phyloP scores from a whole-genome alignment of 1,140 invertebrate species.

The Platyscapa corneri region DNA sequence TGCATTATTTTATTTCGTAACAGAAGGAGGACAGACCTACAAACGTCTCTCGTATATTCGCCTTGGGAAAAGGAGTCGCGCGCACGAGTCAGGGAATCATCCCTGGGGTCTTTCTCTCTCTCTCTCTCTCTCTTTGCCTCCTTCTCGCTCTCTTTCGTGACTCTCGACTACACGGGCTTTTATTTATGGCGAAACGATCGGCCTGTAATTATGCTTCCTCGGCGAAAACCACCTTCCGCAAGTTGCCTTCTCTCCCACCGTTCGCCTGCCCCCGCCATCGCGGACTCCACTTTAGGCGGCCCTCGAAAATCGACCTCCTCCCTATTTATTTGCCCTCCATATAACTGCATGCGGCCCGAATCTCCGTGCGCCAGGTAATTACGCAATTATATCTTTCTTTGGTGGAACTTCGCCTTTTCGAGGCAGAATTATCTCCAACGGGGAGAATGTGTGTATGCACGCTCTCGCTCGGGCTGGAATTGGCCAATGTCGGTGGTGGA shows the following conservation, averaged over 20 bases:
- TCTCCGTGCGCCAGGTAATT: conserved; percentile 43
- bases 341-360: conserved; percentile 21
- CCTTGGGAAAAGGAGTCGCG: conserved; percentile 41
- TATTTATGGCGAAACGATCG: conserved; percentile 71
- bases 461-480: not conserved
- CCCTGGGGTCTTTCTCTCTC: conserved; percentile 33
- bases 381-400: conserved; percentile 54
- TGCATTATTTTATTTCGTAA: conserved; percentile 25
- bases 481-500: conserved; percentile 17
- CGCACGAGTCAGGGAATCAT: conserved; percentile 21
- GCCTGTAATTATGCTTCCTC: conserved; percentile 66
- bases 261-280: conserved; percentile 16
- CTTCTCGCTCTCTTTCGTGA: conserved; percentile 39
- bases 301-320: conserved; percentile 52
- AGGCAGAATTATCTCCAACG: conserved; percentile 29
- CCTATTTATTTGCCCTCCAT: conserved; percentile 51
- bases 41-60: not conserved
- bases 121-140: conserved; percentile 24
- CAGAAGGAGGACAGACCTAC: conserved; percentile 1
- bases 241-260: not conserved
- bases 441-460: not conserved
- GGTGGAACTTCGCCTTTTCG: conserved; percentile 39
- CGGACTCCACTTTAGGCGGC: conserved; percentile 41
- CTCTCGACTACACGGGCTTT: conserved; percentile 56
- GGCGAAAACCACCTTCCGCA: conserved; percentile 52